phyloP scores from a whole-genome alignment of 1,140 invertebrate species.

The Rhyzopertha dominica region DNA sequence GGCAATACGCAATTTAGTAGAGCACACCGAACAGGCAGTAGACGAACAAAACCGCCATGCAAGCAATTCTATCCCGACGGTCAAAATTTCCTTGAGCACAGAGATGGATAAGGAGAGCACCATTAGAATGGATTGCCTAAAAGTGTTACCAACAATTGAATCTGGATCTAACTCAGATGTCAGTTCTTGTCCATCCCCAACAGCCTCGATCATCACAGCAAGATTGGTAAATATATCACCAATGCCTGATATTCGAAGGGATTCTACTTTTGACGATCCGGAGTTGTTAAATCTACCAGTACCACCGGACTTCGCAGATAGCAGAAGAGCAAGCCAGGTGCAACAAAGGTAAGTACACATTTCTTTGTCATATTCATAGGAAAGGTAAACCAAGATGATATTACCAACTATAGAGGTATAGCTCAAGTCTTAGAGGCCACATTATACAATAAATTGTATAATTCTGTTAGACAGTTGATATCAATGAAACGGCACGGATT shows the following conservation, averaged over 20 bases:
- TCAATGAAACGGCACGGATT: no score
- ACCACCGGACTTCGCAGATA: slow-evolving; percentile 70
- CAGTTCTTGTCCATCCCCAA: slow-evolving; percentile 57
- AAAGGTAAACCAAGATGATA: no score
- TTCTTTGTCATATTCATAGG: no score
- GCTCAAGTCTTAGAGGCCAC: no score
- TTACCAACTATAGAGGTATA: no score
- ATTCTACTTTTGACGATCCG: slow-evolving; percentile 53
- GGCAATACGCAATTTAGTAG: slow-evolving; percentile 76
- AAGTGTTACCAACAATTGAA: slow-evolving; percentile 45
- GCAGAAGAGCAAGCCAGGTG: slow-evolving; percentile 51
- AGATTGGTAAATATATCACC: slow-evolving; percentile 59
- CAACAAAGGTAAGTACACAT: slow-evolving; percentile 27
- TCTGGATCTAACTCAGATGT: slow-evolving; percentile 49
- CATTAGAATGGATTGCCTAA: slow-evolving; percentile 37
- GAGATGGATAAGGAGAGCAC: slow-evolving; percentile 29
- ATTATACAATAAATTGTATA: no score
- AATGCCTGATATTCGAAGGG: slow-evolving; percentile 60
- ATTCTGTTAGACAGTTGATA: no score
- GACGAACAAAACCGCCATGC: slow-evolving; percentile 52
- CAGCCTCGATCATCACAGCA: slow-evolving; percentile 48
- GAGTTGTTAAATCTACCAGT: slow-evolving; percentile 53
- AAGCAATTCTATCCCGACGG: slow-evolving; percentile 30
- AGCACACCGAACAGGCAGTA: slow-evolving; percentile 67
- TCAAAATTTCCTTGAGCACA: slow-evolving; percentile 36